Evolutionary conservation across 2,888 invertebrate genomes (phyloP), one percentile per base, ranked within the genome.

Genomic region (Dexiosoma caninum): DNA sequence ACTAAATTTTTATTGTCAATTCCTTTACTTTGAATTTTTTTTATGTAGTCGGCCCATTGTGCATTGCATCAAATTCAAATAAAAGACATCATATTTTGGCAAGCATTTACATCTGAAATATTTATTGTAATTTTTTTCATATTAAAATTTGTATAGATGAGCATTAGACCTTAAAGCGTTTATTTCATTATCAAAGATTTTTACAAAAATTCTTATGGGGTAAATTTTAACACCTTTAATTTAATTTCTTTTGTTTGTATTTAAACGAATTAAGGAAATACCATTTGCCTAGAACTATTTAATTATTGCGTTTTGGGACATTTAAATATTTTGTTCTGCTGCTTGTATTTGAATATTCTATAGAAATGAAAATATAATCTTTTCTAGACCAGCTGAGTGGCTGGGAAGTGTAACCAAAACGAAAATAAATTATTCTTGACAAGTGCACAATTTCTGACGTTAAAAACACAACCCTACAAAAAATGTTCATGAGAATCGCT

Each of bases 101-200:
- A 55, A 59, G 67, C 66, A 42, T 67, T 51, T 59, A 23, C 35
- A 32, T 59, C 40, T 30, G 14, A 66, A 35, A 55, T 57, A 46
- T 32, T 40, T 32, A 46, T 40, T 59, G 27, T 37, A 37, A 37
- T 40, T 27, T 37, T 30, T 30, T 2, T 51, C 16, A 30, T 66
- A 55, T 69, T 32, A 55, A 69, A 44, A 69, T n/a, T 55, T 57
- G 30, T n/a, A 14, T 42, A 51, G 7, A 60, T 49, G 32, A 9
- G 2, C 40, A 51, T 55, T 16, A 75, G 75, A 75, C 75, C 75
- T 75, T 75, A 67, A 67, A 49, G 40, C 51, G 59, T 21, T 30
- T n/a, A 75, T 66, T 75, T 75, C 75, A 75, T 75, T 67, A 67
- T 67, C 75, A 75, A 32, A 21, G 19, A 59, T 51, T 51, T n/a